Evolutionary conservation across 1,140 invertebrate genomes (phyloP).

Genomic region (Pinna nobilis): DNA sequence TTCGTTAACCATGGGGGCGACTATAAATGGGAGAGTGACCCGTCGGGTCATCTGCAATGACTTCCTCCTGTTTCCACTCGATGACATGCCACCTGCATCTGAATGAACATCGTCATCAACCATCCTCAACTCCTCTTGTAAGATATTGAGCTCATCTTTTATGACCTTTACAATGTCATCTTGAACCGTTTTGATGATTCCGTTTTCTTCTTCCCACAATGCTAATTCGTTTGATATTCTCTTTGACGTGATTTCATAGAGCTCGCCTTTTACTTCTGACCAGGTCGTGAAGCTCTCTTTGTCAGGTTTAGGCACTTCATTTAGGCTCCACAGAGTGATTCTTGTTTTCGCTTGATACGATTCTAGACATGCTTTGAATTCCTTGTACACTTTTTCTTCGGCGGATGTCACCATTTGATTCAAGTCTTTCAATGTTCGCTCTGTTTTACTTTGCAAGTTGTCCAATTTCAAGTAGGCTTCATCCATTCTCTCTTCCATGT

Average conservation of each 20-base stretch:
- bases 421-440: constrained; percentile 26
- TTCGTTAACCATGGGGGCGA: not conserved
- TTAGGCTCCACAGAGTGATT: constrained; percentile 17
- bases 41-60: not conserved
- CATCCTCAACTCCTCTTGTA: constrained; percentile 10
- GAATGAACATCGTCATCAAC: constrained; percentile 17
- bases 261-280: constrained; percentile 15
- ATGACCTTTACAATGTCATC: constrained; percentile 8
- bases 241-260: constrained; percentile 14
- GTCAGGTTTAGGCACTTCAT: not conserved
- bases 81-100: not conserved
- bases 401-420: constrained; percentile 20
- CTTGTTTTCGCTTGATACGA: not conserved
- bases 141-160: not conserved
- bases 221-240: constrained; percentile 25
- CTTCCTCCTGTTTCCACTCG: not conserved
- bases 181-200: constrained; percentile 5
- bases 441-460: constrained; percentile 39
- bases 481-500: constrained; percentile 36
- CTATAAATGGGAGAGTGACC: not conserved
- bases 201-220: constrained; percentile 34
- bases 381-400: constrained; percentile 4
- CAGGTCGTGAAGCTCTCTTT: not conserved
- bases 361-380: constrained; percentile 28
- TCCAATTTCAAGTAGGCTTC: constrained; percentile 40